Evolutionary conservation across 1,140 invertebrate species (phyloP).

Genomic region (Nasonia giraulti): DNA sequence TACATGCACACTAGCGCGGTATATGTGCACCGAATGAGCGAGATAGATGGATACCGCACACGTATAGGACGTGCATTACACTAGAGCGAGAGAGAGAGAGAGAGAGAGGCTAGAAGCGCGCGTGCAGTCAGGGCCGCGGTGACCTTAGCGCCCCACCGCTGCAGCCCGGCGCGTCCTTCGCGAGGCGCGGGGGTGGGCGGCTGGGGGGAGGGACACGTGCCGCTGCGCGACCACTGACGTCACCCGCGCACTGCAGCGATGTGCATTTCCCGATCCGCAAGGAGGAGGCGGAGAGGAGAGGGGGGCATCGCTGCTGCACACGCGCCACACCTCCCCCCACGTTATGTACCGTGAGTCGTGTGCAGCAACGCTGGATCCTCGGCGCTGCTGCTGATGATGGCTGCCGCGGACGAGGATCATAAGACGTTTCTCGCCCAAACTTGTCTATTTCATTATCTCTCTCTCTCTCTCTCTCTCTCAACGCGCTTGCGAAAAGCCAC

Average conservation of each 20-base stretch:
- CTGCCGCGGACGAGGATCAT: too few relatives aligned
- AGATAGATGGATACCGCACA: not conserved
- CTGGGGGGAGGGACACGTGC: constrained; percentile 66
- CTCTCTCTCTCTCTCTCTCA: too few relatives aligned
- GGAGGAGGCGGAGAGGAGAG: constrained; percentile 41
- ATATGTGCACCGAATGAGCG: not conserved
- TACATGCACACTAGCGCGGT: constrained; percentile 63
- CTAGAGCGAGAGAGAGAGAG: not conserved
- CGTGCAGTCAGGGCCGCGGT: constrained; percentile 73
- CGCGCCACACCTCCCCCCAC: constrained; percentile 42
- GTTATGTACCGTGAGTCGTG: not conserved
- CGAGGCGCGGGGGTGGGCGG: constrained; percentile 50
- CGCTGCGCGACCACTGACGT: constrained; percentile 64
- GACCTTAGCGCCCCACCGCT: constrained; percentile 66
- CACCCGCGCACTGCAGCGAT: constrained; percentile 55
- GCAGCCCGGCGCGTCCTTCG: constrained; percentile 46
- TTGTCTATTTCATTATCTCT: too few relatives aligned
- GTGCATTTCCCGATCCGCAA: constrained; percentile 61
- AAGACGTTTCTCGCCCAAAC: too few relatives aligned
- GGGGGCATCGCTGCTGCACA: constrained; percentile 54
- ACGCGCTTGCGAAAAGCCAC: not conserved
- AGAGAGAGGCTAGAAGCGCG: constrained; percentile 55
- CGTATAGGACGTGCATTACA: not conserved
- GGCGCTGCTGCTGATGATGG: not conserved
- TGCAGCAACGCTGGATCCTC: not conserved